These are phyloP conservation scores for Aphodius granarius DNA, from an alignment of 2,888 invertebrate species.

Conservation along the genomic window DNA sequence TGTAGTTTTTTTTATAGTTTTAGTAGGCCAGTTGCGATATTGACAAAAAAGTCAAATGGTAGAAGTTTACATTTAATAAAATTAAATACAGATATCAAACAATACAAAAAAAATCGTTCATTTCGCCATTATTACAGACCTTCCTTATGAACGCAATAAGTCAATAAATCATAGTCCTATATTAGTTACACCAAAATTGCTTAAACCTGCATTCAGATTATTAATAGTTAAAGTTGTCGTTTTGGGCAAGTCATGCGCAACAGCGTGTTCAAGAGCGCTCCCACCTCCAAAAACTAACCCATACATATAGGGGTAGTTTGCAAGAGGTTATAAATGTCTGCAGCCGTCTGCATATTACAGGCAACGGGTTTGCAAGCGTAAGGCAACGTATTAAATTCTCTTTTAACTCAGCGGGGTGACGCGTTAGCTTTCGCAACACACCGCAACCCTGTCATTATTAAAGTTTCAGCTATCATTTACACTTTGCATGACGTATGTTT, in stretches of 20 bases:
- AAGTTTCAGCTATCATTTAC: conserved; percentile 15
- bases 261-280: background rate
- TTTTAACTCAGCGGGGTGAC: background rate
- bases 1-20: too few relatives aligned
- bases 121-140: too few relatives aligned
- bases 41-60: too few relatives aligned
- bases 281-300: background rate
- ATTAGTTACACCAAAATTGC: background rate
- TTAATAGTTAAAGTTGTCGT: background rate
- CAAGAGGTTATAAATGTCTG: background rate
- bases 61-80: too few relatives aligned
- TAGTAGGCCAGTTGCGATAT: too few relatives aligned
- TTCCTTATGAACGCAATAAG: too few relatives aligned
- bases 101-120: too few relatives aligned
- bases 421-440: background rate
- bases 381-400: conserved; percentile 12
- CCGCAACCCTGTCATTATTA: conserved; percentile 4
- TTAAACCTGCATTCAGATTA: background rate
- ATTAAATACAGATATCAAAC: too few relatives aligned
- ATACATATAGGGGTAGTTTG: background rate
- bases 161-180: too few relatives aligned
- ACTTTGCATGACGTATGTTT: conserved; percentile 9
- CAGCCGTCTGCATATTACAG: background rate
- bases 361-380: background rate
- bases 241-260: background rate